Evolutionary conservation across 2,888 invertebrate species (phyloP).

Genomic region (Pristionchus maxplancki): DNA sequence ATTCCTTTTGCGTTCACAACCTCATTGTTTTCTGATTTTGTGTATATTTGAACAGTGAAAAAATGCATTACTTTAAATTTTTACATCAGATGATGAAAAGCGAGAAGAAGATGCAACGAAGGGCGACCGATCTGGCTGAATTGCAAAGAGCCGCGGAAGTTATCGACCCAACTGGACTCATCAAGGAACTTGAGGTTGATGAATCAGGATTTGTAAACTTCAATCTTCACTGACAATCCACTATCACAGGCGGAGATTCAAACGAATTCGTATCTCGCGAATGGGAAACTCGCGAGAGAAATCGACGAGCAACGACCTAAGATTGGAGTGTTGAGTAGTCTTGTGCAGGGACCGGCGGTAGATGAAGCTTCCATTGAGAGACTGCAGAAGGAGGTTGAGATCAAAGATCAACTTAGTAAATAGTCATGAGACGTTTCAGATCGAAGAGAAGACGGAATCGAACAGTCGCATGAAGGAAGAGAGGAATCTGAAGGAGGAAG

Average conservation of each 20-base stretch:
- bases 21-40: no score
- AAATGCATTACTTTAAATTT: no score
- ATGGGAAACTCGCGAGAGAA: conserved; percentile 88
- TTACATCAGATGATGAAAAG: conserved; percentile 59
- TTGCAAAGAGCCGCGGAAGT: conserved; percentile 82
- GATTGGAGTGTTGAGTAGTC: conserved; percentile 84
- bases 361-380: conserved; percentile 84
- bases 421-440: background rate
- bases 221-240: background rate
- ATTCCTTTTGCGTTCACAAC: no score
- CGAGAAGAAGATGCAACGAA: conserved; percentile 56
- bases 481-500: conserved; percentile 80
- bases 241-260: conserved; percentile 84
- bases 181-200: conserved; percentile 84
- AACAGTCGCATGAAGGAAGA: conserved; percentile 84
- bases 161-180: conserved; percentile 84
- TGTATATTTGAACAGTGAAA: no score
- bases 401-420: background rate
- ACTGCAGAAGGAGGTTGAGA: conserved; percentile 82
- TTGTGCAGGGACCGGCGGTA: conserved; percentile 84
- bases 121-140: conserved; percentile 85
- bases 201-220: background rate
- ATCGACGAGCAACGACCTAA: conserved; percentile 83
- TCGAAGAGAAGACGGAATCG: conserved; percentile 19
- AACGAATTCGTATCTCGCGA: conserved; percentile 86